phyloP scores from a whole-genome alignment of 35 echinoderm and acorn worm genomes.

The Acanthaster planci region DNA sequence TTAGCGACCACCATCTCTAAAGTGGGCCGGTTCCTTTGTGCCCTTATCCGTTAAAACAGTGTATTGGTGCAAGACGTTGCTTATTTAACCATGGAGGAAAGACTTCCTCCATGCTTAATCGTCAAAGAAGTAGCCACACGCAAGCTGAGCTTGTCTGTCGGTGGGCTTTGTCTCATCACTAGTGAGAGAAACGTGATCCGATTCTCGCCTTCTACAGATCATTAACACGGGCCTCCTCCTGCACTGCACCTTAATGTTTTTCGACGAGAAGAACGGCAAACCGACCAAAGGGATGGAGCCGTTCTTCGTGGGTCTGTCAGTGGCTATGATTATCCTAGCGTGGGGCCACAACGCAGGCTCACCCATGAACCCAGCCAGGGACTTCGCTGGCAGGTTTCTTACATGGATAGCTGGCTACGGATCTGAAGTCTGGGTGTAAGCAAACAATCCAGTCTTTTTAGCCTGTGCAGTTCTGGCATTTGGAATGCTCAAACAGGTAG shows the following conservation, averaged over 20 bases:
- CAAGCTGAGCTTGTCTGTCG: too few relatives aligned
- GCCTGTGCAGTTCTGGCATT: background rate
- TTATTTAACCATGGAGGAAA: too few relatives aligned
- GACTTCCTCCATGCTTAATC: too few relatives aligned
- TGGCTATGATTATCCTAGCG: slow-evolving; percentile 63
- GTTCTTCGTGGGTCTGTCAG: slow-evolving; percentile 55
- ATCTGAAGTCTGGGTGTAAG: slow-evolving; percentile 77
- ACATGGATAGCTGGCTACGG: slow-evolving; percentile 66
- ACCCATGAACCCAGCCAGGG: slow-evolving; percentile 82
- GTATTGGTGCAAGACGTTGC: too few relatives aligned
- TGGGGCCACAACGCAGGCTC: slow-evolving; percentile 72
- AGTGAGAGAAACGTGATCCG: background rate
- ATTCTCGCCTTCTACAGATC: slow-evolving; percentile 38
- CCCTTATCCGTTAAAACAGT: too few relatives aligned
- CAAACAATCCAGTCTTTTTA: background rate
- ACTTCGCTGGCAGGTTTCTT: slow-evolving; percentile 68
- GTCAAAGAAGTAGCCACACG: too few relatives aligned
- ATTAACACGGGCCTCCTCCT: slow-evolving; percentile 74
- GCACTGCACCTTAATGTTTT: slow-evolving; percentile 44
- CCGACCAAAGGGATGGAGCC: slow-evolving; percentile 60
- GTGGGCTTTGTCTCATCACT: too few relatives aligned
- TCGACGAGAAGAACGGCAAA: slow-evolving; percentile 66
- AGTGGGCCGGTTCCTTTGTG: too few relatives aligned
- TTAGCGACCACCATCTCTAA: too few relatives aligned
- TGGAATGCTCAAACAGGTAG: background rate